Conservation (phyloP, 30 jellyfish, hydroid and myxozoan genomes). For the Haliclystus octoradiatus region DNA sequence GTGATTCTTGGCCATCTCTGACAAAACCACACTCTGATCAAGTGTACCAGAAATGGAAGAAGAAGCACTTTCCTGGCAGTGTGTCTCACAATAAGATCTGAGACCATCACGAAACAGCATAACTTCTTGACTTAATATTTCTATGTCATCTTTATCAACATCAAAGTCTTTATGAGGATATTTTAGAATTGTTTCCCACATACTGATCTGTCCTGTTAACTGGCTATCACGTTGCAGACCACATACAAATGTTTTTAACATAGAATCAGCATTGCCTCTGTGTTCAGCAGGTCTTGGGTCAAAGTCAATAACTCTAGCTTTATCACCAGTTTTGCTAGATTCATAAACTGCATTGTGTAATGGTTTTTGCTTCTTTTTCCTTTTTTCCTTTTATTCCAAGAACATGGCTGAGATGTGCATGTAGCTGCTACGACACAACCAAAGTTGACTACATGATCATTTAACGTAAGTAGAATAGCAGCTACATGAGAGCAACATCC, state of each 20-base stretch:
- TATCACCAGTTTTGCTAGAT: constrained; percentile 9
- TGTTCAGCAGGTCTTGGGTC: not conserved
- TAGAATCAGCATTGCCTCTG: not conserved
- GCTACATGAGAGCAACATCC: constrained; percentile 54
- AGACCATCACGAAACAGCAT: not conserved
- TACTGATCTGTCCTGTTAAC: not conserved
- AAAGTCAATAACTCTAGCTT: constrained; percentile 28
- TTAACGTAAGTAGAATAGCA: constrained; percentile 24
- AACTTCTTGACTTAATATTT: not conserved
- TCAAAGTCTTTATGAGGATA: constrained; percentile 21
- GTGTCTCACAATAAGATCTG: not conserved
- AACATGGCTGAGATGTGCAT: constrained; percentile 34
- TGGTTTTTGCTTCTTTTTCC: constrained; percentile 18
- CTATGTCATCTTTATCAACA: constrained; percentile 4
- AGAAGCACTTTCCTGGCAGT: not conserved
- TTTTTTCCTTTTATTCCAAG: constrained; percentile 51
- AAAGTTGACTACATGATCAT: not conserved
- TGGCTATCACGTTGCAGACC: constrained; percentile 2
- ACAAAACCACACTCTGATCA: constrained; percentile 24
- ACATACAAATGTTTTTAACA: not conserved
- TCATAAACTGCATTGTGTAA: constrained; percentile 12
- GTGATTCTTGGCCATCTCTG: constrained; percentile 32
- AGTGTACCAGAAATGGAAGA: constrained; percentile 20
- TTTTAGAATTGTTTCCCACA: constrained; percentile 39
- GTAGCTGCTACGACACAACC: constrained; percentile 19